Evolutionary conservation across 2,797 vertebrate genomes (phyloP).

Genomic region (Cuniculus paca): DNA sequence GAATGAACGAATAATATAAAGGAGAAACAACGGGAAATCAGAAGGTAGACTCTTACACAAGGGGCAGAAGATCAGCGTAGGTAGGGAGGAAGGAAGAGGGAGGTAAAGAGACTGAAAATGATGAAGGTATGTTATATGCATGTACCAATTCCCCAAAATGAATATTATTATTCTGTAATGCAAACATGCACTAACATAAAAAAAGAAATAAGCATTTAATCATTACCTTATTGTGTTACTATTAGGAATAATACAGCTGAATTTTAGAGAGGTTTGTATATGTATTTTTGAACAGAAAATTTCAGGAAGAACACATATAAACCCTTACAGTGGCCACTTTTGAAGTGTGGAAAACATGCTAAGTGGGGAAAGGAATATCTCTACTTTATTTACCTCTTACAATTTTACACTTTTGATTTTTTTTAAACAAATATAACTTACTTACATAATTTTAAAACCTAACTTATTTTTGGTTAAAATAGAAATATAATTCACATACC

Average conservation of each 20-base stretch:
- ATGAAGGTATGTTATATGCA: neutral
- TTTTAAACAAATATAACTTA: constrained; percentile 41
- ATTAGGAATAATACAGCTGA: neutral
- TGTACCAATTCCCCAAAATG: neutral
- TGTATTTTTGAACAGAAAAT: neutral
- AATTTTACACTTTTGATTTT: neutral
- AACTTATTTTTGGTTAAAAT: constrained; percentile 34
- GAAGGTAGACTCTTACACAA: neutral
- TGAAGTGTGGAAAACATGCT: neutral
- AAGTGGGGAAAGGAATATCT: neutral
- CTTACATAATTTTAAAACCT: neutral
- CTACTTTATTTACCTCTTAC: neutral
- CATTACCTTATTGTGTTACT: constrained; percentile 46
- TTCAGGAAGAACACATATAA: neutral
- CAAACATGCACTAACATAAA: neutral
- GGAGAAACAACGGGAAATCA: neutral
- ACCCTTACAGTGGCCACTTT: neutral
- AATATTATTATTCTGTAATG: neutral
- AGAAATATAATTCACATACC: constrained; percentile 45
- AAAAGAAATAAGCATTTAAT: constrained; percentile 17
- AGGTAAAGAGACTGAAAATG: neutral
- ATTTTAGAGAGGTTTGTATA: constrained; percentile 38
- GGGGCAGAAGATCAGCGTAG: neutral
- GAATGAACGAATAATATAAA: neutral
- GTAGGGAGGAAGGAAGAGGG: neutral